A percentile compares a stretch with the other conserved stretches of the same genome.
Evolutionary conservation across 2,888 invertebrate species (phyloP).

Genomic region (Phortica magna): DNA sequence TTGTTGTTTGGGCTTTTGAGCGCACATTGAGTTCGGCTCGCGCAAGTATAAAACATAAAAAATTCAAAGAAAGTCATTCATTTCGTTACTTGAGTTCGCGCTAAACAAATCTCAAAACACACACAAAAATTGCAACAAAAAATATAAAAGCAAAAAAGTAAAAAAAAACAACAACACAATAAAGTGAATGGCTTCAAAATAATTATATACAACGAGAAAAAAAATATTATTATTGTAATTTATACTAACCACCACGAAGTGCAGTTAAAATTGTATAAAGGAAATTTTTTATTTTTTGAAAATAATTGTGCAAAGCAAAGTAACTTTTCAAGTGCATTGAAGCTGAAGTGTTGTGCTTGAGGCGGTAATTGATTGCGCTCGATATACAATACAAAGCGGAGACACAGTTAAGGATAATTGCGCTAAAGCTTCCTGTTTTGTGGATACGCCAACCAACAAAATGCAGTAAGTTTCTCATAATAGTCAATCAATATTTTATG

Average conservation of each 20-base stretch:
- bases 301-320: conserved; percentile 19
- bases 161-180: conserved; percentile 23
- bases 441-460: conserved; percentile 30
- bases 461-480: conserved; percentile 59
- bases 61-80: conserved; percentile 75
- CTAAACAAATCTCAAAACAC: conserved; percentile 45
- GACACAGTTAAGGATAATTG: conserved; percentile 19
- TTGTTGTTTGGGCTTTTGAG: conserved; percentile 41
- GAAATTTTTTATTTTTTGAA: not conserved
- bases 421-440: conserved; percentile 11
- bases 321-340: conserved; percentile 24
- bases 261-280: not conserved
- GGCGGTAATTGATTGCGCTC: not conserved
- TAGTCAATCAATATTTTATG: not conserved
- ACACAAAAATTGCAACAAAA: conserved; percentile 34
- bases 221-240: conserved; percentile 17
- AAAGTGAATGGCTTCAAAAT: conserved; percentile 11
- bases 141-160: not conserved
- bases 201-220: not conserved
- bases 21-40: conserved; percentile 49
- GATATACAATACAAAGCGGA: not conserved
- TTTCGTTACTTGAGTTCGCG: conserved; percentile 74
- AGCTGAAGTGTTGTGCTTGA: conserved; percentile 9
- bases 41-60: conserved; percentile 75
- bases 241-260: not conserved